These are phyloP conservation scores for Acanthopleura granulata DNA, from an alignment of 2,888 invertebrate species.

Conservation along the genomic window DNA sequence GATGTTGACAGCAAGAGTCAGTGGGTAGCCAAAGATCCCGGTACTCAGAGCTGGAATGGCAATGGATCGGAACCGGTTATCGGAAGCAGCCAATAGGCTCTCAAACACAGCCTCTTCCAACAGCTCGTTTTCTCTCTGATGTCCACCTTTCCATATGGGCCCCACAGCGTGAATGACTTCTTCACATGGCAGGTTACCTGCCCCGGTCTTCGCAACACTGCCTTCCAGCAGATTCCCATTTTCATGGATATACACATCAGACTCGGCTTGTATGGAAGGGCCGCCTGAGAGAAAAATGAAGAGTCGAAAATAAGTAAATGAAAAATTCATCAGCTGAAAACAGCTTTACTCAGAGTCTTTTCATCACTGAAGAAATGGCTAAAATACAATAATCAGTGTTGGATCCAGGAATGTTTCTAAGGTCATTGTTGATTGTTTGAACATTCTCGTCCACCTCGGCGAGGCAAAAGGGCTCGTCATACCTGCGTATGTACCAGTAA, in stretches of 20 bases:
- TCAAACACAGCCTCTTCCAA: constrained; percentile 38
- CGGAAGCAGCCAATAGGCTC: constrained; percentile 31
- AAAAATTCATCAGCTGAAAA: no score
- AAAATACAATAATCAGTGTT: no score
- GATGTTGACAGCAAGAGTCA: constrained; percentile 23
- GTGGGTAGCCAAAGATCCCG: constrained; percentile 45
- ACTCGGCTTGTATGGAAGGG: constrained; percentile 39
- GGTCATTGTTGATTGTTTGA: no score
- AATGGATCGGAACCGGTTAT: constrained; percentile 33
- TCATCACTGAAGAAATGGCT: no score
- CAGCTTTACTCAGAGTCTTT: no score
- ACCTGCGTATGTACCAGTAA: no score
- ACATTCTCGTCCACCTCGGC: no score
- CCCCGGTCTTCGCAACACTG: constrained; percentile 33
- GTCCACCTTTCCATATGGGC: constrained; percentile 43
- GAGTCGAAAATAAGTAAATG: no score
- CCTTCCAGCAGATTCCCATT: constrained; percentile 38
- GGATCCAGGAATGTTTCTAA: no score
- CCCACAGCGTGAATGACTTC: constrained; percentile 46
- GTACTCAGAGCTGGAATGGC: constrained; percentile 57
- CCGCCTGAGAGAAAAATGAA: constrained; percentile 41
- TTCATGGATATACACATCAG: constrained; percentile 31
- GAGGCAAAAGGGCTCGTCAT: no score
- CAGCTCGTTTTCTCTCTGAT: constrained; percentile 28
- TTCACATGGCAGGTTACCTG: constrained; percentile 39